phyloP scores from a whole-genome alignment of 2,797 vertebrate species.

The Mus caroli region DNA sequence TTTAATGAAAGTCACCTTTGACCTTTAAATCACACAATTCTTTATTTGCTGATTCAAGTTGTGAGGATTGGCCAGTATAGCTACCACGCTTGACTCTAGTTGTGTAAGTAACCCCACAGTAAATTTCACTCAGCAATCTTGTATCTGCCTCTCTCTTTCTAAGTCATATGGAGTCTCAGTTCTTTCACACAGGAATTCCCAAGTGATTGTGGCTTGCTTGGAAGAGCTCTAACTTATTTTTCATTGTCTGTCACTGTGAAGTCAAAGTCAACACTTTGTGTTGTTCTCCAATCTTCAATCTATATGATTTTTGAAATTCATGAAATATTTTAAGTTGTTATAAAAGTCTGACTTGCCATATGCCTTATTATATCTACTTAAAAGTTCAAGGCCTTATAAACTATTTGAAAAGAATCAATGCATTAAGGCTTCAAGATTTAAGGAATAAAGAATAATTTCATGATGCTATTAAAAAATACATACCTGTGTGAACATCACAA shows the following conservation, averaged over 20 bases:
- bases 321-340: conserved; percentile 22
- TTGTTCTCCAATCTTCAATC: conserved; percentile 48
- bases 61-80: background rate
- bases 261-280: background rate
- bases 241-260: background rate
- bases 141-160: background rate
- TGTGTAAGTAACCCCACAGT: background rate
- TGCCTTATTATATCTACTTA: conserved; percentile 8
- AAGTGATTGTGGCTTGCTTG: background rate
- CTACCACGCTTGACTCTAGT: background rate
- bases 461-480: conserved; percentile 6
- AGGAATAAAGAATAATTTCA: conserved; percentile 42
- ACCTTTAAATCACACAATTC: background rate
- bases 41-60: background rate
- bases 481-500: conserved; percentile 91
- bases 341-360: conserved; percentile 36
- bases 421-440: conserved; percentile 25
- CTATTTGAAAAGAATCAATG: conserved; percentile 45
- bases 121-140: background rate
- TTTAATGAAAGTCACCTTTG: background rate
- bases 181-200: background rate
- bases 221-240: background rate
- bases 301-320: background rate
- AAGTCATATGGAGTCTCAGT: background rate
- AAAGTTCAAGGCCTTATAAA: conserved; percentile 44